These are phyloP conservation scores for Polymixis flavicincta DNA, from an alignment of 2,888 invertebrate species.

Conservation along the genomic window DNA sequence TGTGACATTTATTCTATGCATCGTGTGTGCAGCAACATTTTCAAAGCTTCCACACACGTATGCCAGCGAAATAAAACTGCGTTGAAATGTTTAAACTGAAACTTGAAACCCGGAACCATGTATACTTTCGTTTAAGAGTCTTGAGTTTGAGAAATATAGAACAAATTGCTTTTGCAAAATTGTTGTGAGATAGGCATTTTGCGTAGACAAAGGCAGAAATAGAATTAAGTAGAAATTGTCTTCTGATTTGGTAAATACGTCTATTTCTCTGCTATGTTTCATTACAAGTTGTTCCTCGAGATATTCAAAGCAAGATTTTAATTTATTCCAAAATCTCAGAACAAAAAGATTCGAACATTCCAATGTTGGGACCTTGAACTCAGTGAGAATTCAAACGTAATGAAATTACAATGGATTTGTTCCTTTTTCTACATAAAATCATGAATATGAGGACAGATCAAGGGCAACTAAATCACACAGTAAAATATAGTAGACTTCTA, in stretches of 20 bases:
- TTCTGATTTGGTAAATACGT: neutral
- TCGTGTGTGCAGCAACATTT: conserved; percentile 46
- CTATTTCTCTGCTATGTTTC: neutral
- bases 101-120: conserved; percentile 49
- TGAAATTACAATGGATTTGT: neutral
- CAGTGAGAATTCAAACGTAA: neutral
- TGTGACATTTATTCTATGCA: conserved; percentile 34
- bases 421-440: neutral
- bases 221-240: neutral
- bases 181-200: conserved; percentile 15
- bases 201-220: neutral
- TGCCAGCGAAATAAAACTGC: conserved; percentile 57
- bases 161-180: conserved; percentile 34
- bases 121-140: conserved; percentile 51
- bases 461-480: neutral
- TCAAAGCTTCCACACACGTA: conserved; percentile 36
- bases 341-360: conserved; percentile 14
- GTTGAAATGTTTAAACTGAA: conserved; percentile 62
- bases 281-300: neutral
- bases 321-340: neutral
- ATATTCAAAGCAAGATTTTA: neutral
- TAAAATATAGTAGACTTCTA: neutral
- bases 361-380: neutral
- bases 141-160: conserved; percentile 45
- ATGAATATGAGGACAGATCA: neutral